Base-by-base conservation (phyloP, 1,140 invertebrate genomes). In the Drosophila ficusphila region DNA sequence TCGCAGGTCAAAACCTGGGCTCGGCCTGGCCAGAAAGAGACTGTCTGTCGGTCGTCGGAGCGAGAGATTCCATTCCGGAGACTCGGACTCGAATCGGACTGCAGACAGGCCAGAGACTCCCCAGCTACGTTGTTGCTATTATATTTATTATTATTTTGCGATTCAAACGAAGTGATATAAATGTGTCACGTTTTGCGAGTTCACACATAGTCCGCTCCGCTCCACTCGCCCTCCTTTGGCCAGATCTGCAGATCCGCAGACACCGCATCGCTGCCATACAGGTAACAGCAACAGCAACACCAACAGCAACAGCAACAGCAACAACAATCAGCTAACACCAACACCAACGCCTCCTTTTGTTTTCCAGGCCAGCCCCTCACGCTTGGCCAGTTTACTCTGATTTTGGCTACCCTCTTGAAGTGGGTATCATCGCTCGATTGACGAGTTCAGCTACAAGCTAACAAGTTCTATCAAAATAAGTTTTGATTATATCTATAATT, bases 101-200 rank as follows among this genome's bases (percentile, higher is more conserved):
- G 51, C 67, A 62, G 69, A 54, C 71, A 39, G 57, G 34, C 48
- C 48, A 36, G 47, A 38, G 58, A 58, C 72, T 75, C 72, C 60
- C 72, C 60, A 75, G 60, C 71, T 47, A 42, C 29, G 72, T 71
- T 57, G 71, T 82, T 60, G 82, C 82, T 88, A 88, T 88, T 88
- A 88, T 88, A 88, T 88, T 88, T 88, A 88, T 88, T 88, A 88
- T 88, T 88, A 88, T 88, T 88, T 88, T 88, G 82, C 71, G 82
- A 88, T 88, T 88, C 82, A 88, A 88, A 88, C 82, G 82, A 88
- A 88, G 82, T 88, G 82, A 88, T 88, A 88, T 88, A 89, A 88
- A 88, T 88, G 82, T 88, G 82, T 88, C 82, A 88, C 82, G 82
- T 88, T 88, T 88, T 88, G 72, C 82, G 83, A 88, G 83, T 88